phyloP scores from a whole-genome alignment of 2,888 invertebrate species.

The Leuctra nigra region DNA sequence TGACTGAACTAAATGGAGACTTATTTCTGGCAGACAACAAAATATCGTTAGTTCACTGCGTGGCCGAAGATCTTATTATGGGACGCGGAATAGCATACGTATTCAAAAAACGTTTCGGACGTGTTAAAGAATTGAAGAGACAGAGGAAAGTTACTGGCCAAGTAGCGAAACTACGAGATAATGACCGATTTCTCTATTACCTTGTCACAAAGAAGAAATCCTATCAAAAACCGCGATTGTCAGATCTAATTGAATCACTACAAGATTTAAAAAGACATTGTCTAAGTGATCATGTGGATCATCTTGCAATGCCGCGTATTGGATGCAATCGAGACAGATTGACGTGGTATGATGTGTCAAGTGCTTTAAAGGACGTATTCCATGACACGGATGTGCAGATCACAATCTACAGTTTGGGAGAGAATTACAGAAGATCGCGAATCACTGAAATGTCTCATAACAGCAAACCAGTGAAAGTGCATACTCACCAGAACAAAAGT shows the following conservation, averaged over 20 bases:
- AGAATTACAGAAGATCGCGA: no score
- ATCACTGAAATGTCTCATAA: no score
- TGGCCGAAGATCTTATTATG: neutral
- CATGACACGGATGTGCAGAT: neutral
- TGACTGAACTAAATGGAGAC: neutral
- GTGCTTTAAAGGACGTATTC: neutral
- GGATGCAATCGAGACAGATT: neutral
- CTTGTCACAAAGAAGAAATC: neutral
- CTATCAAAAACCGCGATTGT: neutral
- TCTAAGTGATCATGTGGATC: neutral
- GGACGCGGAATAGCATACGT: neutral
- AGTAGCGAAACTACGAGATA: neutral
- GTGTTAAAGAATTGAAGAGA: neutral
- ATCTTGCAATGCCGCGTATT: neutral
- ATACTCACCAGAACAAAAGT: no score
- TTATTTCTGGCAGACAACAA: neutral
- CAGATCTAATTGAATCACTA: neutral
- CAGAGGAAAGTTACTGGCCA: neutral
- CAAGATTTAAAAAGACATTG: neutral
- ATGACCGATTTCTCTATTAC: neutral
- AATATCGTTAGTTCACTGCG: neutral
- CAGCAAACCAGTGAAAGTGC: no score
- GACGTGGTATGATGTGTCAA: neutral
- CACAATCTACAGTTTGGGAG: neutral
- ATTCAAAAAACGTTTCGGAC: neutral